phyloP scores from a whole-genome alignment of 2,888 invertebrate species.

The Auanema freiburgensis region DNA sequence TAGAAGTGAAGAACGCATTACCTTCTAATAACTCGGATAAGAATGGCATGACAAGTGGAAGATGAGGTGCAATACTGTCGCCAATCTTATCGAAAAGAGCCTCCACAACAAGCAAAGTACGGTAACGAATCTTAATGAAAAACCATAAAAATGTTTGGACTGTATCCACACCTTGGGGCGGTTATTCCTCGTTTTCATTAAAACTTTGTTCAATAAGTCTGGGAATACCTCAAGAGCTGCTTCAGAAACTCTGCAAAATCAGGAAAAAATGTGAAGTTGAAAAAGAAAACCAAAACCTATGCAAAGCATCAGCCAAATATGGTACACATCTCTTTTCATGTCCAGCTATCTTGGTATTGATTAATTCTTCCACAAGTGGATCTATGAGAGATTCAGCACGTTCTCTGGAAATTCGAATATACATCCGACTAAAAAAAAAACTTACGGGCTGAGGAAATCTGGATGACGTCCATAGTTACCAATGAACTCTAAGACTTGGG shows the following conservation, averaged over 20 bases:
- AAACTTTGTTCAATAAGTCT: constrained; percentile 39
- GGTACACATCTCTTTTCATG: constrained; percentile 54
- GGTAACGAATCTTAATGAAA: constrained; percentile 31
- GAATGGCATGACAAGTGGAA: constrained; percentile 52
- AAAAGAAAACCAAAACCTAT: constrained; percentile 17
- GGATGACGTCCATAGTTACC: constrained; percentile 47
- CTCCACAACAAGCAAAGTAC: constrained; percentile 53
- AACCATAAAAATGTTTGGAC: neutral
- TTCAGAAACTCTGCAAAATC: constrained; percentile 26
- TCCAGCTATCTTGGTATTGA: constrained; percentile 52
- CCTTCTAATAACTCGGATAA: constrained; percentile 55
- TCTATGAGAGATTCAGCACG: constrained; percentile 44
- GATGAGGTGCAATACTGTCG: constrained; percentile 52
- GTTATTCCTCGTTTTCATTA: constrained; percentile 41
- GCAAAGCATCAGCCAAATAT: constrained; percentile 39
- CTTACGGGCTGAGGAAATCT: constrained; percentile 48
- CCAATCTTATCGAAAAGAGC: constrained; percentile 49
- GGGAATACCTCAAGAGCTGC: constrained; percentile 37
- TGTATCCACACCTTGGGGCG: constrained; percentile 27
- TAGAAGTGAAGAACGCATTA: constrained; percentile 11
- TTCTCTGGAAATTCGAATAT: constrained; percentile 42
- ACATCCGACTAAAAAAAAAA: constrained; percentile 6
- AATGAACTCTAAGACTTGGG: constrained; percentile 40
- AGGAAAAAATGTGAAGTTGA: neutral
- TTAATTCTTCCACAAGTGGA: constrained; percentile 49